phyloP scores from a whole-genome alignment of 2,888 invertebrate species.

The Antitype chi region DNA sequence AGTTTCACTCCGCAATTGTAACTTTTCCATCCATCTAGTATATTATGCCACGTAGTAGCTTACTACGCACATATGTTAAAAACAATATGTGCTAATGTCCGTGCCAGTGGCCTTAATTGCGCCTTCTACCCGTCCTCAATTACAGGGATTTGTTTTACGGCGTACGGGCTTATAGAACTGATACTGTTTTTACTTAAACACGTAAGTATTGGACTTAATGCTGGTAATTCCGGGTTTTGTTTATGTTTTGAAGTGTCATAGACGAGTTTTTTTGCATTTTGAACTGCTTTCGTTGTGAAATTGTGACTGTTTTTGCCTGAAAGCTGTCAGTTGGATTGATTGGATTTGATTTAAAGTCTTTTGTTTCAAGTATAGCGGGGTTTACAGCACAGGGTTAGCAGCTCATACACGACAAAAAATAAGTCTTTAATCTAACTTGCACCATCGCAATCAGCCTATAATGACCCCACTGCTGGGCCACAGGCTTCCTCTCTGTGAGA shows the following conservation, averaged over 20 bases:
- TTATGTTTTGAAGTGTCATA: neutral
- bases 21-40: slow-evolving; percentile 35
- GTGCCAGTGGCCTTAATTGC: slow-evolving; percentile 51
- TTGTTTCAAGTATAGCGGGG: no score
- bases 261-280: neutral
- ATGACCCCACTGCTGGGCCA: no score
- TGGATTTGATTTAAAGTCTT: no score
- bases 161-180: slow-evolving; percentile 23
- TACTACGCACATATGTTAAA: slow-evolving; percentile 6
- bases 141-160: slow-evolving; percentile 42
- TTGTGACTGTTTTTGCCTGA: neutral
- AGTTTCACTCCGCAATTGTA: neutral
- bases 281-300: neutral
- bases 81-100: slow-evolving; percentile 43
- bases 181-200: slow-evolving; percentile 28
- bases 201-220: slow-evolving; percentile 9
- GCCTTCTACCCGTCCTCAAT: slow-evolving; percentile 38
- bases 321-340: no score
- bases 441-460: no score
- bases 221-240: slow-evolving; percentile 19
- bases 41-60: slow-evolving; percentile 14
- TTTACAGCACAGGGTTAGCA: no score
- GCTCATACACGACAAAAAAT: no score
- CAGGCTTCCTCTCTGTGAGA: no score
- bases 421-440: no score